phyloP scores from a whole-genome alignment of 2,113 vertebrate genomes.

The Dinomys branickii region DNA sequence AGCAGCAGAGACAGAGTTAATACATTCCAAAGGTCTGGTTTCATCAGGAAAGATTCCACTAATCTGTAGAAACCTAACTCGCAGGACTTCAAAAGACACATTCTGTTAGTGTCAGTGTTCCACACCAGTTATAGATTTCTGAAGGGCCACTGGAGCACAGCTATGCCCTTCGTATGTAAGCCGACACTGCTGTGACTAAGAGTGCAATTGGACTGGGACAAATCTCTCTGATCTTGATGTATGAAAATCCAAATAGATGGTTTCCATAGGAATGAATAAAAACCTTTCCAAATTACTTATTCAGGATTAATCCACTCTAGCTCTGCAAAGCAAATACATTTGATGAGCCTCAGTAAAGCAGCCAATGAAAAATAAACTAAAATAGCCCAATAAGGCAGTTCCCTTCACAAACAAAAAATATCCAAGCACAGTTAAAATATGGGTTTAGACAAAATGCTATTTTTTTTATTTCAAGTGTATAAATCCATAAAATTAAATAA shows the following conservation, averaged over 20 bases:
- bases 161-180: slow-evolving; percentile 88
- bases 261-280: slow-evolving; percentile 92
- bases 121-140: slow-evolving; percentile 90
- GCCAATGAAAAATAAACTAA: slow-evolving; percentile 89
- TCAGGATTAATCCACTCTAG: slow-evolving; percentile 89
- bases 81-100: slow-evolving; percentile 87
- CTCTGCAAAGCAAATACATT: slow-evolving; percentile 88
- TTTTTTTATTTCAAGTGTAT: slow-evolving; percentile 80
- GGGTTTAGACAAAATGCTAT: slow-evolving; percentile 82
- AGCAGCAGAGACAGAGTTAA: slow-evolving; percentile 79
- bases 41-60: slow-evolving; percentile 87
- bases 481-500: slow-evolving; percentile 64
- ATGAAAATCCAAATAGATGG: slow-evolving; percentile 91
- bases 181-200: slow-evolving; percentile 88
- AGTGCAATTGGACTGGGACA: slow-evolving; percentile 91
- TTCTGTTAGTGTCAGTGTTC: slow-evolving; percentile 89
- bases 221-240: slow-evolving; percentile 92
- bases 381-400: slow-evolving; percentile 82
- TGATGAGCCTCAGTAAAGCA: slow-evolving; percentile 89
- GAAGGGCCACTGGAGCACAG: slow-evolving; percentile 89
- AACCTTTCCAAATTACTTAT: slow-evolving; percentile 91
- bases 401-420: slow-evolving; percentile 81
- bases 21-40: slow-evolving; percentile 85
- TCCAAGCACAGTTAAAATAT: slow-evolving; percentile 72
- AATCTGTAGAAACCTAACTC: slow-evolving; percentile 87